phyloP scores from a whole-genome alignment of 2,888 invertebrate genomes.

The Nycteola revayana region DNA sequence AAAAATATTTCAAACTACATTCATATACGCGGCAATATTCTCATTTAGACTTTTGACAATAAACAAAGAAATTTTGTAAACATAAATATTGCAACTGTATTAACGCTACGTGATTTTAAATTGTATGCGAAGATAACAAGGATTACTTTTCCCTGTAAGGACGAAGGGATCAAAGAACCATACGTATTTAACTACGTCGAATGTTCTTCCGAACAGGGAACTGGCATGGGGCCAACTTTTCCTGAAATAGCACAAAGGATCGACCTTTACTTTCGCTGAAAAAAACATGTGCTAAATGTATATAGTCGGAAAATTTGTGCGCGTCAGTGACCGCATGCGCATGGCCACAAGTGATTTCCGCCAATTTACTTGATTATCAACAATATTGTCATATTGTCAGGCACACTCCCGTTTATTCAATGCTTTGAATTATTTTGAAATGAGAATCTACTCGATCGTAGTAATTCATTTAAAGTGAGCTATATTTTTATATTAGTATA shows the following conservation, averaged over 20 bases:
- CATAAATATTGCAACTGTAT: too few species aligned
- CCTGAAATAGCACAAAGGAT: slow-evolving; percentile 82
- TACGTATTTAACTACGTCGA: slow-evolving; percentile 62
- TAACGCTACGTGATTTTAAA: slow-evolving; percentile 18
- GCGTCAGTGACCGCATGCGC: slow-evolving; percentile 53
- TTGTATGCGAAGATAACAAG: slow-evolving; percentile 27
- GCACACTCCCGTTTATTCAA: too few species aligned
- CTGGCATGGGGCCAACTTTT: slow-evolving; percentile 71
- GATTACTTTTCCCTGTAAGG: slow-evolving; percentile 32
- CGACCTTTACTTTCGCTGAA: slow-evolving; percentile 63
- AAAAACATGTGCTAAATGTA: slow-evolving; percentile 75
- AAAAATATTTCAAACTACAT: too few species aligned
- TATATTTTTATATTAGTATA: too few species aligned
- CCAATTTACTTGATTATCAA: too few species aligned
- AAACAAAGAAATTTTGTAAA: slow-evolving; percentile 49
- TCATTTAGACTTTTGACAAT: slow-evolving; percentile 41
- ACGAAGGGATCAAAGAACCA: slow-evolving; percentile 57
- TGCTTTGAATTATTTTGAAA: too few species aligned
- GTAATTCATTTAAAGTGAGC: too few species aligned
- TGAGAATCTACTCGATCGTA: too few species aligned
- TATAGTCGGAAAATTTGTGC: slow-evolving; percentile 68
- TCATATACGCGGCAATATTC: slow-evolving; percentile 29
- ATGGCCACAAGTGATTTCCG: slow-evolving; percentile 15
- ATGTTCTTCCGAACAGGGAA: slow-evolving; percentile 45
- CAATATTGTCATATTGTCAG: too few species aligned